phyloP scores from a whole-genome alignment of 2,888 invertebrate genomes.

The Acronicta leporina region DNA sequence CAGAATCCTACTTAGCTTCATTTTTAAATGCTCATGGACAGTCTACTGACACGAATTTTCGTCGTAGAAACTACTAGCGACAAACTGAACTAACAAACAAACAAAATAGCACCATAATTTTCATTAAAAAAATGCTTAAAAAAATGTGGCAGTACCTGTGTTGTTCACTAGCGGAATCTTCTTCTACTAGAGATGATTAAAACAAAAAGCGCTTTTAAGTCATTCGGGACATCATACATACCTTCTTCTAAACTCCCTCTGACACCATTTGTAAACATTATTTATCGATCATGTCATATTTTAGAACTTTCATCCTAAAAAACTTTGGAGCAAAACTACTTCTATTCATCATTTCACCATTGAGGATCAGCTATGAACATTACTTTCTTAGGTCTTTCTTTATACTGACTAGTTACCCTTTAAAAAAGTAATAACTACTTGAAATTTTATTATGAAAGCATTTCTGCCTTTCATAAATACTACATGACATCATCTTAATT shows the following conservation, averaged over 20 bases:
- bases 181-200: no score
- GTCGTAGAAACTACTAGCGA: neutral
- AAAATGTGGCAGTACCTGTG: no score
- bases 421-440: neutral
- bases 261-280: neutral
- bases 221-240: no score
- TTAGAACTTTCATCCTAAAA: constrained; percentile 4
- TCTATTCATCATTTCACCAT: neutral
- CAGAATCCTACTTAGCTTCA: constrained; percentile 3
- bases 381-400: no score
- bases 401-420: constrained; percentile 30
- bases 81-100: no score
- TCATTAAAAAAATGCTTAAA: no score
- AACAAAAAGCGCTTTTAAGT: no score
- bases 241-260: constrained; percentile 13
- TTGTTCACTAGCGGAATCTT: no score
- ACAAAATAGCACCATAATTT: no score
- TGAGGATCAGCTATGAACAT: no score
- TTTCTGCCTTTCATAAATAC: constrained; percentile 7
- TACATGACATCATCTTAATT: constrained; percentile 1
- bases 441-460: neutral
- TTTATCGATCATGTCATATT: neutral
- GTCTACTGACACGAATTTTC: no score
- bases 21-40: no score
- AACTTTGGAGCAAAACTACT: constrained; percentile 1